phyloP scores from a whole-genome alignment of 2,113 vertebrate species.

The Syngnathus typhle region DNA sequence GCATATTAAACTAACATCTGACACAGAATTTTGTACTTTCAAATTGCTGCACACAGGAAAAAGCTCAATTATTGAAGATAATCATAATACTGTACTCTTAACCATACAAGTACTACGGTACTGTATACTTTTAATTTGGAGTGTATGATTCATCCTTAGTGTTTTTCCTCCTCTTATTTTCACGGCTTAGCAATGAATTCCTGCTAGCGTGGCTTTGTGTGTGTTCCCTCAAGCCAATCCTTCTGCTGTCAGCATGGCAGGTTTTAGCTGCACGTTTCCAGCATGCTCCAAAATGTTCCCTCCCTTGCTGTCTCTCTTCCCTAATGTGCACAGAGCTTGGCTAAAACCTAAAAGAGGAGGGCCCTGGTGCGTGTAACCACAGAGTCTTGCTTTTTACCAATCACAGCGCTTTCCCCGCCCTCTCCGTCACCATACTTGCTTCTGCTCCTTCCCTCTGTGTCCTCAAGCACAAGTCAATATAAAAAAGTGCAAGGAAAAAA shows the following conservation, averaged over 20 bases:
- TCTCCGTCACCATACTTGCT: slow-evolving; percentile 30
- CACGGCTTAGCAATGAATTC: slow-evolving; percentile 7
- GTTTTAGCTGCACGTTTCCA: slow-evolving; percentile 57
- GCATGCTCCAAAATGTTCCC: slow-evolving; percentile 41
- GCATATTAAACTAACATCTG: too few species aligned
- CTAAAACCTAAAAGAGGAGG: slow-evolving; percentile 48
- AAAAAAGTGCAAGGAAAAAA: slow-evolving; percentile 48
- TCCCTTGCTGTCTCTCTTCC: slow-evolving; percentile 40
- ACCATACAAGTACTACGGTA: not conserved
- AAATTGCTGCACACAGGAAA: too few species aligned
- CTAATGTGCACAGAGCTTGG: slow-evolving; percentile 26
- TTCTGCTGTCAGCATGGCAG: slow-evolving; percentile 45
- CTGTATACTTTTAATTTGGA: not conserved
- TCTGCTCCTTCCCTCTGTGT: slow-evolving; percentile 48
- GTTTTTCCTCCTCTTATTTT: slow-evolving; percentile 1
- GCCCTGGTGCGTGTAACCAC: slow-evolving; percentile 22
- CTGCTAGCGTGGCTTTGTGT: slow-evolving; percentile 24
- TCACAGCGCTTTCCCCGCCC: slow-evolving; percentile 54
- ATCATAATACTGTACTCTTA: too few species aligned
- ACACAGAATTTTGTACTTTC: too few species aligned
- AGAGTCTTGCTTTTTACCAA: slow-evolving; percentile 51
- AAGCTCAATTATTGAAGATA: too few species aligned
- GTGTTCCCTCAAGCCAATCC: slow-evolving; percentile 39
- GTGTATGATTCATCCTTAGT: not conserved
- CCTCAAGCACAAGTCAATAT: slow-evolving; percentile 43